These are phyloP conservation scores for Chromoteleia sp. DNA, from an alignment of 2,888 invertebrate genomes.

Conservation along the genomic window DNA sequence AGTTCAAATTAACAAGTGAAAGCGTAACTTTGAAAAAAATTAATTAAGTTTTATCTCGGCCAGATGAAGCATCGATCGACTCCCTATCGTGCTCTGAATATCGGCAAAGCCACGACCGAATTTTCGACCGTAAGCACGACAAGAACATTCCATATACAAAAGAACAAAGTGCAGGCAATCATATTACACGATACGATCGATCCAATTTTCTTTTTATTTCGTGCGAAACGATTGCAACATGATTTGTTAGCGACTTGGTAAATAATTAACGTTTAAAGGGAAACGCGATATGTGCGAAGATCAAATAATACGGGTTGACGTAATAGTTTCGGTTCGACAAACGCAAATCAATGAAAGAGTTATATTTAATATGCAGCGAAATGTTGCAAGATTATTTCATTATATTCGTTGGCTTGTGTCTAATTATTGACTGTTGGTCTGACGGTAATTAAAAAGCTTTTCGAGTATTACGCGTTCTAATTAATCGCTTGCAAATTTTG, in stretches of 20 bases:
- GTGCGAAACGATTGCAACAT: slow-evolving; percentile 7
- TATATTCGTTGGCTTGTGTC: not conserved
- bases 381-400: slow-evolving; percentile 27
- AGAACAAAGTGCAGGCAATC: slow-evolving; percentile 22
- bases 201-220: slow-evolving; percentile 14
- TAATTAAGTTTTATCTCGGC: slow-evolving; percentile 9
- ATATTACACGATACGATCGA: slow-evolving; percentile 9
- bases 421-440: slow-evolving; percentile 17
- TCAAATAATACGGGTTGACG: slow-evolving; percentile 5
- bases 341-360: slow-evolving; percentile 4
- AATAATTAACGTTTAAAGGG: slow-evolving; percentile 31
- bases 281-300: slow-evolving; percentile 4
- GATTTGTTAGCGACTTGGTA: slow-evolving; percentile 25
- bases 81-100: not conserved
- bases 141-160: slow-evolving; percentile 12
- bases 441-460: slow-evolving; percentile 28
- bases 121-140: slow-evolving; percentile 10
- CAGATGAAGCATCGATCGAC: not conserved
- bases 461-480: slow-evolving; percentile 12
- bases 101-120: not conserved
- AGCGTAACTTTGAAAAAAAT: too few species aligned
- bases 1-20: too few species aligned
- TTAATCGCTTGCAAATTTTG: slow-evolving; percentile 34
- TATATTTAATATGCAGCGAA: slow-evolving; percentile 11
- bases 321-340: not conserved